Evolutionary conservation across 1,140 invertebrate species (phyloP).

Genomic region (Rhysida immarginata): DNA sequence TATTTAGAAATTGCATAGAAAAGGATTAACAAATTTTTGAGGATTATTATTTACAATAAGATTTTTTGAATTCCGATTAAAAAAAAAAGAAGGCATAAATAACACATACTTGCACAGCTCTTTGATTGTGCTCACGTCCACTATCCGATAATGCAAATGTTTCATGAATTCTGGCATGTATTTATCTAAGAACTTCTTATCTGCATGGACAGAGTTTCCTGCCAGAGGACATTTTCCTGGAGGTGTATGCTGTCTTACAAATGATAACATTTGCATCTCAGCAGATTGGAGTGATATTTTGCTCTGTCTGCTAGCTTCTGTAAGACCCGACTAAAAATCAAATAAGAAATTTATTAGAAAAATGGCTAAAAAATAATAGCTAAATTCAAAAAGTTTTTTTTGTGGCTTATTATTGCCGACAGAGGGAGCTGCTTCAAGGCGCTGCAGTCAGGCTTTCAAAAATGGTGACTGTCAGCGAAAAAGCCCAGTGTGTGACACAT

Average conservation of each 20-base stretch:
- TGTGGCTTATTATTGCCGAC: too few species aligned
- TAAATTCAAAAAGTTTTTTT: too few species aligned
- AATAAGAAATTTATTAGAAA: too few species aligned
- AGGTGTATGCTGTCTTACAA: conserved; percentile 50
- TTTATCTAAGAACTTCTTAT: conserved; percentile 57
- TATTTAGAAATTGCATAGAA: conserved; percentile 18
- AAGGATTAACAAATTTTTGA: conserved; percentile 1
- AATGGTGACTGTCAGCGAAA: too few species aligned
- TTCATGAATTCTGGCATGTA: conserved; percentile 55
- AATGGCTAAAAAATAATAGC: too few species aligned
- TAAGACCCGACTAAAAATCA: conserved; percentile 56
- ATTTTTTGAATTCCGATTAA: background rate
- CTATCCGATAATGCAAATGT: conserved; percentile 80
- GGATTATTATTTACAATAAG: conserved; percentile 11
- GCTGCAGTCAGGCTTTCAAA: too few species aligned
- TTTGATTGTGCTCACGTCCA: conserved; percentile 84
- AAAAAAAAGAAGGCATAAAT: conserved; percentile 2
- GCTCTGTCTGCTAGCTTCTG: conserved; percentile 49
- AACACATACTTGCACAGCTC: conserved; percentile 47
- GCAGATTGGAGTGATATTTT: conserved; percentile 45
- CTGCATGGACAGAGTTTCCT: conserved; percentile 79
- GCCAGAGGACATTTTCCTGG: conserved; percentile 51
- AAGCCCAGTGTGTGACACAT: too few species aligned
- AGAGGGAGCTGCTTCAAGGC: too few species aligned
- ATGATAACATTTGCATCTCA: conserved; percentile 52